A percentile compares a stretch with the other conserved stretches of the same genome.
phyloP scores from a whole-genome alignment of 2,888 invertebrate genomes.

The Cataglyphis livida region DNA sequence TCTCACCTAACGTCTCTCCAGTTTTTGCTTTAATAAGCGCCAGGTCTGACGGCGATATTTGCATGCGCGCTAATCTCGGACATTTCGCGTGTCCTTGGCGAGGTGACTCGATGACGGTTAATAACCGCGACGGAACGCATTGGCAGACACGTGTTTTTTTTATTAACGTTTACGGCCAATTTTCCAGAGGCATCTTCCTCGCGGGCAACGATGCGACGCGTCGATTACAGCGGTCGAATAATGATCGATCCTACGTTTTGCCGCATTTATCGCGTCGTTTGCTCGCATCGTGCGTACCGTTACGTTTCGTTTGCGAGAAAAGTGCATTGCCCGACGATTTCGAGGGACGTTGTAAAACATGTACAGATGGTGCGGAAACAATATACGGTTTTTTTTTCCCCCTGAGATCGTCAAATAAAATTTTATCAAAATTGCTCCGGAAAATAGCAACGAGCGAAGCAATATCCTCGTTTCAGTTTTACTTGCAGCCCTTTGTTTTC shows the following conservation, averaged over 20 bases:
- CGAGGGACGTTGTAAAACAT: neutral
- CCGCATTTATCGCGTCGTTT: neutral
- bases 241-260: slow-evolving; percentile 16
- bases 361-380: neutral
- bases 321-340: slow-evolving; percentile 44
- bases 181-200: neutral
- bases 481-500: neutral
- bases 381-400: neutral
- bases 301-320: slow-evolving; percentile 52
- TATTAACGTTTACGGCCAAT: neutral
- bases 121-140: slow-evolving; percentile 3
- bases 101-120: neutral
- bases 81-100: slow-evolving; percentile 10
- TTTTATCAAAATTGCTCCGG: neutral
- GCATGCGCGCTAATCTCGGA: neutral
- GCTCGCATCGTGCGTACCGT: slow-evolving; percentile 38
- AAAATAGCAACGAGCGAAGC: neutral
- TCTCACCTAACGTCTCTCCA: neutral
- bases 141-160: neutral
- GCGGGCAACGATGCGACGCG: neutral
- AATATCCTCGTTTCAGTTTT: neutral
- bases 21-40: slow-evolving; percentile 4
- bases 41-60: neutral
- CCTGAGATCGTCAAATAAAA: neutral
- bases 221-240: neutral